Evolutionary conservation across 1,140 invertebrate genomes (phyloP), one percentile per base, ranked within the genome.

Genomic region (Cotesia chilonis): DNA sequence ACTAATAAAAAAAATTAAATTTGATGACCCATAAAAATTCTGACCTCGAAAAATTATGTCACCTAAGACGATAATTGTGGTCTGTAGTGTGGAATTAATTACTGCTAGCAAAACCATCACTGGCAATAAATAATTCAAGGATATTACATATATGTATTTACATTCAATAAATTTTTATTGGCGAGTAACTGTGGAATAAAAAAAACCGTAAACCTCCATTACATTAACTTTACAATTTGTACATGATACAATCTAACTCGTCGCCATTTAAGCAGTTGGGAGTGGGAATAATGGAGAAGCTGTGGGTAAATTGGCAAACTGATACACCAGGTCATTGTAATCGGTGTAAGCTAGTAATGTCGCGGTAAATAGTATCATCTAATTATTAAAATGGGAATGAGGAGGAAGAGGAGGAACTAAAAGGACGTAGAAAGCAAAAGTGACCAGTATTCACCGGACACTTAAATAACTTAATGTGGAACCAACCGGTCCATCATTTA

Each of bases 261-360:
- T 38, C 67, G 68, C 37, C n/a, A 59, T 20, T 14, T 77, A 59
- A 75, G 72, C 67, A 66, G 37, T 9, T 9, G 41, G 41, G 41
- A 47, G 10, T 6, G 41, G 41, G 41, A 0, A 0, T 7, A 47
- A 7, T 1, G 5, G 41, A 47, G 41, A 47, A 10, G 41, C 6
- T 6, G 5, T 47, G 36, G 63, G 70, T 69, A 74, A 75, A 77
- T 77, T 75, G 72, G 68, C 70, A 71, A 75, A 70, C 65, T 68
- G 65, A 75, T 77, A 73, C 70, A 75, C 57, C 70, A 72, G 74
- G 74, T 75, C 74, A 75, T 64, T 63, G 74, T 75, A 70, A 75
- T 64, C 68, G 67, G n/a, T 68, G 63, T 47, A 70, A 51, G 70
- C 51, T 57, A 41, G 63, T 65, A 67, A 63, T 14, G 14, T 63